Conservation (phyloP, 2,888 invertebrate species). For the Lordiphosa andalusiaca region DNA sequence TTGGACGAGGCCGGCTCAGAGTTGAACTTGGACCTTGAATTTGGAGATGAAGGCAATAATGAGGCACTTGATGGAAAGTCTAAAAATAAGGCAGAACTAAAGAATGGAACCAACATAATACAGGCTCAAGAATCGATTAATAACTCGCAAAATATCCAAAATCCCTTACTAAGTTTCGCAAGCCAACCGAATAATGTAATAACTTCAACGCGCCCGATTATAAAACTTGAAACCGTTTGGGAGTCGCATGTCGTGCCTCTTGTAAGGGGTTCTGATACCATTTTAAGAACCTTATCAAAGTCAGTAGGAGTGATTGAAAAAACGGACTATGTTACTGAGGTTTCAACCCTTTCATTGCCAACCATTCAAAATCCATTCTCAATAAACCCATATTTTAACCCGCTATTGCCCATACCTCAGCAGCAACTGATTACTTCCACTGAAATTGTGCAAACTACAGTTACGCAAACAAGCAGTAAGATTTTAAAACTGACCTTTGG, state of each 20-base stretch:
- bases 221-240: constrained; percentile 89
- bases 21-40: constrained; percentile 91
- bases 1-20: constrained; percentile 94
- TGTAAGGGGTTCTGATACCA: constrained; percentile 87
- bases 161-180: constrained; percentile 85
- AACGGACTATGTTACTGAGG: constrained; percentile 89
- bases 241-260: constrained; percentile 91
- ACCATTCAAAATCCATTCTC: constrained; percentile 79
- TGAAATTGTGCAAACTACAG: constrained; percentile 88
- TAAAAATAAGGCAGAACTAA: constrained; percentile 47
- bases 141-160: constrained; percentile 78
- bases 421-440: constrained; percentile 90
- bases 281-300: constrained; percentile 89
- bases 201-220: constrained; percentile 88
- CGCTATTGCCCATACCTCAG: constrained; percentile 82
- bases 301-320: constrained; percentile 89
- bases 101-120: constrained; percentile 42
- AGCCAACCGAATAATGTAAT: constrained; percentile 83
- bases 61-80: constrained; percentile 76
- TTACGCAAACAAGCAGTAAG: constrained; percentile 90
- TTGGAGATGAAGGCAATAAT: constrained; percentile 88
- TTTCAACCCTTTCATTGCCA: constrained; percentile 85
- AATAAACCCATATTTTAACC: constrained; percentile 78
- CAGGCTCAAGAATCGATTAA: constrained; percentile 31
- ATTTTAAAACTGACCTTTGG: constrained; percentile 92